Conservation (phyloP, 2,113 vertebrate species). For the human (Homo sapiens) region GRCh38 chr2:80142501-80143000, state of each 20-base stretch:
- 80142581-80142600: neutral
- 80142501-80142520: rapidly evolving
- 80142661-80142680: no score
- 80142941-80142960: no score
- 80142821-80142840: no score
- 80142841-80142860: neutral
- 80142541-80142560: neutral
- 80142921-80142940: neutral
- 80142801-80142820: no score
- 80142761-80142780: no score
- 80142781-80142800: no score
- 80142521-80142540: neutral
- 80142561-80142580: neutral
- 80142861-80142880: neutral
- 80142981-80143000: no score
- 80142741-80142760: no score
- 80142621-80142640: neutral
- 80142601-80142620: neutral
- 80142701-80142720: no score
- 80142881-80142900: neutral
- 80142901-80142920: neutral
- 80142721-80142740: no score
- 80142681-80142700: no score
- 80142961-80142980: no score
- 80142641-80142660: neutral